Base-by-base conservation (phyloP, 1,140 invertebrate genomes). In the Telenomus remus region DNA sequence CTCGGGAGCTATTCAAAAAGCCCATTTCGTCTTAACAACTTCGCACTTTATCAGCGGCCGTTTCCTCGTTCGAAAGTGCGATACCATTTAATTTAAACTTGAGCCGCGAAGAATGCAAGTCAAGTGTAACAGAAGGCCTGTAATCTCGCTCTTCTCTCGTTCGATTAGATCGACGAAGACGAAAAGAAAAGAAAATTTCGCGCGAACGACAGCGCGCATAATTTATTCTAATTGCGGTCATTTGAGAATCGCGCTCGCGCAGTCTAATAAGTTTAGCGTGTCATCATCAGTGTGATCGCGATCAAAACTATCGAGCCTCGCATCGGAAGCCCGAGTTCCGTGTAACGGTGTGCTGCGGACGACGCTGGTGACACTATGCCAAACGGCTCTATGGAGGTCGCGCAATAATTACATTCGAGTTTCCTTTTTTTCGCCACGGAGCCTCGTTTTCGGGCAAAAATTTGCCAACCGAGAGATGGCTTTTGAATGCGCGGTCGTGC, bases 181-280 rank as follows among this genome's bases (percentile, higher is more conserved):
- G 46, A 9, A 59, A 64, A 72, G 59, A 57, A 47, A 19, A 51
- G 34, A 44, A 13, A 27, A 27, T 50, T 34, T 35, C 37, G 50
- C 33, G 27, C 47, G 50, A 66, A 49, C 71, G 74, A 76, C 56
- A 71, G 74, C 60, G 50, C 51, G 74, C 66, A 76, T 76, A 70
- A 76, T 70, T 70, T 76, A 76, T 76, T 76, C 73, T 70, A 76
- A 76, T 70, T 64, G 47, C 65, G 47, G 3, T 3, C 15, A 43
- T 33, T 54, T 47, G 16, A 35, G 70, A 60, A 10, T 43, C 57
- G 68, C 47, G 47, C 54, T 61, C 66, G 61, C 63, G 57, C 60
- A 51, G 34, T 51, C 13, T 48, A 47, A 63, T 71, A 64, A 51
- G 59, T 59, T 53, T 39, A 27, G 68, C 59, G 69, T 59, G 69